These are phyloP conservation scores for Probaryconus sp. DNA, from an alignment of 1,140 invertebrate species.

Conservation along the genomic window DNA sequence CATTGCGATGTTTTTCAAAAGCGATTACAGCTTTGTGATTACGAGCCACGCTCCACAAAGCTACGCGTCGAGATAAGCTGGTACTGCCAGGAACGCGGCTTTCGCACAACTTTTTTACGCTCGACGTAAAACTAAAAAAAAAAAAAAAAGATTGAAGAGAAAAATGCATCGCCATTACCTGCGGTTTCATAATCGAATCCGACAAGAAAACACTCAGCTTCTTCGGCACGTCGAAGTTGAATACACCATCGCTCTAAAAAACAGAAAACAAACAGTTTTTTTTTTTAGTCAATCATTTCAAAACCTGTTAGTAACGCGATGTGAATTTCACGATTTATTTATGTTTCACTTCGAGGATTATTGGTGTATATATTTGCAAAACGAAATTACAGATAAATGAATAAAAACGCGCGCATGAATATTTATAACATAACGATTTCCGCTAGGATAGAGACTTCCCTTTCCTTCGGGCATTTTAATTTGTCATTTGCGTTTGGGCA, in stretches of 20 bases:
- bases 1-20: conserved; percentile 31
- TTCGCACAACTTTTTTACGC: background rate
- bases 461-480: conserved; percentile 22
- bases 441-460: background rate
- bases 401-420: background rate
- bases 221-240: conserved; percentile 8
- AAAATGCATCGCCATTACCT: conserved; percentile 38
- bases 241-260: conserved; percentile 41
- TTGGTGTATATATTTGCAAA: too few species aligned
- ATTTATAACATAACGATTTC: conserved; percentile 25
- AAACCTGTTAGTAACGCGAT: conserved; percentile 14
- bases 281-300: conserved; percentile 6
- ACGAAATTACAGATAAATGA: too few species aligned
- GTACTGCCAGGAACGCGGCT: conserved; percentile 1
- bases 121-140: too few species aligned
- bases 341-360: too few species aligned
- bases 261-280: conserved; percentile 4
- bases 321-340: too few species aligned
- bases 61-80: conserved; percentile 26
- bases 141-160: too few species aligned
- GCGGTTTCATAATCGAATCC: conserved; percentile 46
- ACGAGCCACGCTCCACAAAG: conserved; percentile 27
- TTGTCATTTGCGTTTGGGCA: conserved; percentile 15
- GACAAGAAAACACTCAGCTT: conserved; percentile 36
- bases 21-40: conserved; percentile 43